Evolutionary conservation across 2,797 vertebrate species (phyloP).

Genomic region (Micrastur ruficollis): DNA sequence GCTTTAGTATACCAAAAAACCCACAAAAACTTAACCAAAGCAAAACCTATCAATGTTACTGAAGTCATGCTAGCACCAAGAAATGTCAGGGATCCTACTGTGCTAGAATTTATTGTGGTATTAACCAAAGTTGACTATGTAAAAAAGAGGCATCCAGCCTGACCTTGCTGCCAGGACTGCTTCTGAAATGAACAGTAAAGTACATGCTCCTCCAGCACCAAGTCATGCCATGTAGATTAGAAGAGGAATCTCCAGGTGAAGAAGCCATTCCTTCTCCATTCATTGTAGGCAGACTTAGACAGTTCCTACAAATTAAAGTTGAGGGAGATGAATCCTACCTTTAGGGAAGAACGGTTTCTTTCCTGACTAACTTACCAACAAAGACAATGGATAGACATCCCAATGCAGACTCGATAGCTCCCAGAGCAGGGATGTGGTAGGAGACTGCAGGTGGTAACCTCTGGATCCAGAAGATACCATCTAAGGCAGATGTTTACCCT

Average conservation of each 20-base stretch:
- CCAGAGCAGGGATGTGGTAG: background rate
- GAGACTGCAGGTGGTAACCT: background rate
- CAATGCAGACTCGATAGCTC: background rate
- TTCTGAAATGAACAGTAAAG: background rate
- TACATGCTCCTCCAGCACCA: background rate
- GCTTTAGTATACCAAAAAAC: background rate
- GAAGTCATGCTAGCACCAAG: background rate
- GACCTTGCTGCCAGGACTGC: background rate
- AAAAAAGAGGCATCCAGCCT: background rate
- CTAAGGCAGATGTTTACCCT: background rate
- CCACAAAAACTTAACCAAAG: background rate
- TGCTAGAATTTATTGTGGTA: background rate
- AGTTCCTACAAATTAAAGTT: background rate
- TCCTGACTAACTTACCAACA: background rate
- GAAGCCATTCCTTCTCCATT: background rate
- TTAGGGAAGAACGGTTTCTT: background rate
- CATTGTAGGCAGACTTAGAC: background rate
- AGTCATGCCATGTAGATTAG: background rate
- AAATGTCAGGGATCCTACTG: background rate
- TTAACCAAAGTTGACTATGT: background rate
- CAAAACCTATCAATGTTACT: background rate
- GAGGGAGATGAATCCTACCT: background rate
- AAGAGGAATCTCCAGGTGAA: background rate
- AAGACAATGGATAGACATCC: background rate
- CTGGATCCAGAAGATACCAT: background rate